phyloP scores from a whole-genome alignment of 2,113 vertebrate genomes.

The Trematomus loennbergii region DNA sequence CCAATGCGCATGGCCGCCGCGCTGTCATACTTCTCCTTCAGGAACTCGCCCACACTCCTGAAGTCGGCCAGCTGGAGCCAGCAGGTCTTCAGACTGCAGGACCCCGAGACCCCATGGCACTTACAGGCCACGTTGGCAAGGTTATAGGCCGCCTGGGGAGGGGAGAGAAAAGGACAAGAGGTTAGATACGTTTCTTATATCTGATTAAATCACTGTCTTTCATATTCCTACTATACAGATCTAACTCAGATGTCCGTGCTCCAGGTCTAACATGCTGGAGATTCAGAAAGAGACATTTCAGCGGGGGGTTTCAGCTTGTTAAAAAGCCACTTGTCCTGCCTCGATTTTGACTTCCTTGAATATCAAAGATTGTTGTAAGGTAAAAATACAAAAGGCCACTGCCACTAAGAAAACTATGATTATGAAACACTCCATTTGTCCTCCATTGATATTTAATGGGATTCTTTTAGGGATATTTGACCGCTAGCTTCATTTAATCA shows the following conservation, averaged over 20 bases:
- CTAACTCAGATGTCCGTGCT: neutral
- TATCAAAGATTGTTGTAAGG: neutral
- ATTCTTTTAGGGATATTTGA: too few relatives aligned
- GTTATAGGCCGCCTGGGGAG: slow-evolving; percentile 92
- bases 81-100: slow-evolving; percentile 98
- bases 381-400: neutral
- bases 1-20: slow-evolving; percentile 93
- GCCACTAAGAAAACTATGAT: too few relatives aligned
- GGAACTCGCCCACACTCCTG: slow-evolving; percentile 93
- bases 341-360: neutral
- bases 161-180: neutral
- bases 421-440: too few relatives aligned
- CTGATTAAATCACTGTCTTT: neutral
- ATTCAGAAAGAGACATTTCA: neutral
- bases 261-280: neutral
- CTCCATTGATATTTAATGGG: too few relatives aligned
- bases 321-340: neutral
- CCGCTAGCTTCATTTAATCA: too few relatives aligned
- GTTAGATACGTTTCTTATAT: neutral
- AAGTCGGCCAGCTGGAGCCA: slow-evolving; percentile 98
- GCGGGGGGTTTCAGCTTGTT: neutral
- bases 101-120: slow-evolving; percentile 96
- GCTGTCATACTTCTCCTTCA: slow-evolving; percentile 98
- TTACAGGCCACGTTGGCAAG: slow-evolving; percentile 95
- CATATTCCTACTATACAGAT: neutral